Base-by-base conservation (phyloP, 2,888 invertebrate species). In the Conchocele bisecta region DNA sequence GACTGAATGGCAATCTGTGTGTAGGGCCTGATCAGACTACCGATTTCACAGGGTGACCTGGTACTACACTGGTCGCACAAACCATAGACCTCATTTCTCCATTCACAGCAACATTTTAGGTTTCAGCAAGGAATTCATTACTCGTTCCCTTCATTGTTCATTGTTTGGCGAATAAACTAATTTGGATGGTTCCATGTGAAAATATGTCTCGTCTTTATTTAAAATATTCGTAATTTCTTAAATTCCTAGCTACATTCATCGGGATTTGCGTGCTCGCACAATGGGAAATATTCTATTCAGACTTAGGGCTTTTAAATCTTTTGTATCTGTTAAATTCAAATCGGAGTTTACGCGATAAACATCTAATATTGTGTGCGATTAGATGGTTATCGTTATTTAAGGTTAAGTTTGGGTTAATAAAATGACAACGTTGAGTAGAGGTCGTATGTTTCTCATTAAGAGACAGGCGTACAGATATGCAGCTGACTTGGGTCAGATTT, bases 271-370 rank as follows among this genome's bases (percentile, higher is more conserved):
- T 76, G 76, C 67, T 59, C 17, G 42, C 22, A 63, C 69, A 76
- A 73, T 72, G 59, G 66, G 41, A 54, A 73, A 57, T 72, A 69
- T 63, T 70, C 61, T 64, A 61, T 76, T 76, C 66, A 61, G 44
- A 39, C 50, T 26, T n/a, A n/a, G 58, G 61, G 61, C 66, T 64
- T 76, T 76, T 76, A 76, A 76, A 69, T 76, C 76, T 66, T 76
- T 69, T 65, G 28, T 74, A 35, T 33, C 51, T 9, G n/a, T 35
- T 69, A 53, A 51, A 60, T 68, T 60, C 61, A 56, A 60, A 65
- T 60, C 54, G 59, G 51, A 69, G 63, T 53, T 48, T 44, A 53
- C 29, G 51, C 46, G 72, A 72, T 76, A 61, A 61, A 22, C 26
- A 76, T 76, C 76, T 71, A 65, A 76, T 76, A 51, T 60, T 33